A percentile compares a stretch with the other conserved stretches of the same genome.
phyloP scores from a whole-genome alignment of 2,888 invertebrate genomes.

The Chloromyia formosa region DNA sequence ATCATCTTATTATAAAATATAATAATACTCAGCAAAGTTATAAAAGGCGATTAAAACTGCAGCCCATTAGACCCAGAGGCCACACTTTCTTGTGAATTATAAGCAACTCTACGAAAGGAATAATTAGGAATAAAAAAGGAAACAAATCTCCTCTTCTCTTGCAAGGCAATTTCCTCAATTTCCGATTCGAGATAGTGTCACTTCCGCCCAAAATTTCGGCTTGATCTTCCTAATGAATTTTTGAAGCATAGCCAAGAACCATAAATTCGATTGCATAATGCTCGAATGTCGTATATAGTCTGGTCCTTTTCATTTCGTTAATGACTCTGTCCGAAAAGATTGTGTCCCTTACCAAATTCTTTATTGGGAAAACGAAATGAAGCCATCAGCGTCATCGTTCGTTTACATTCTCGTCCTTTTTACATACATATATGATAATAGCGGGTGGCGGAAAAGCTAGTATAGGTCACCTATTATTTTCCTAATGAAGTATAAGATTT shows the following conservation, averaged over 20 bases:
- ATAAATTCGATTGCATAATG: conserved; percentile 12
- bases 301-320: background rate
- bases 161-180: too few species aligned
- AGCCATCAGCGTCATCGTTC: conserved; percentile 23
- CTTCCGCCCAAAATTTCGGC: too few species aligned
- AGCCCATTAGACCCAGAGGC: too few species aligned
- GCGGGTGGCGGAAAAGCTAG: too few species aligned
- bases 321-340: background rate
- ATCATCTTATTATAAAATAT: too few species aligned
- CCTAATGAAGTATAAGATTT: conserved; percentile 28
- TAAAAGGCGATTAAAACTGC: too few species aligned
- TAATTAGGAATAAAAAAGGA: too few species aligned
- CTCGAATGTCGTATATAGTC: background rate
- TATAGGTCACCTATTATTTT: conserved; percentile 12
- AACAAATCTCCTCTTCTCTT: too few species aligned
- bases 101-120: too few species aligned
- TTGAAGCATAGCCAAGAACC: conserved; percentile 23
- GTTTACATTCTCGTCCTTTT: background rate
- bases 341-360: conserved; percentile 16
- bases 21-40: too few species aligned
- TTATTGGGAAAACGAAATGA: conserved; percentile 10
- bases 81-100: too few species aligned
- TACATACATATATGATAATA: background rate
- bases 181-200: too few species aligned
- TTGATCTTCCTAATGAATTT: background rate